Conservation (phyloP, 2,888 invertebrate genomes). For the Drosophila niveifrons region DNA sequence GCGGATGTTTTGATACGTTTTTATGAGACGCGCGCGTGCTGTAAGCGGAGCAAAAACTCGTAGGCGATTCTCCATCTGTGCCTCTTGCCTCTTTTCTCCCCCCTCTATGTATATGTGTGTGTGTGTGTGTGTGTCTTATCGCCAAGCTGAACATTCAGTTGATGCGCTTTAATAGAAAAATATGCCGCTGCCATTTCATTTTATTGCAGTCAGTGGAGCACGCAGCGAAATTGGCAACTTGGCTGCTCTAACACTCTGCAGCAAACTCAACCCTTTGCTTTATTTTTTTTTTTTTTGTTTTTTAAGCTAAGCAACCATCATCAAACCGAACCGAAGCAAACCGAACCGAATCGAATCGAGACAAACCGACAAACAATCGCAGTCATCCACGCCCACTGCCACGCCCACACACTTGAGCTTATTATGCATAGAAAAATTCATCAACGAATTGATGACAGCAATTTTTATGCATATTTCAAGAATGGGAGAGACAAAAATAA, state of each 20-base stretch:
- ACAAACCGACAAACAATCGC: constrained; percentile 16
- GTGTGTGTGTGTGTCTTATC: constrained; percentile 44
- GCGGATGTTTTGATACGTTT: constrained; percentile 81
- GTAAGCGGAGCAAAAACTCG: constrained; percentile 67
- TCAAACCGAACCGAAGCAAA: no score
- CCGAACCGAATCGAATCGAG: no score
- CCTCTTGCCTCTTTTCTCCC: background rate
- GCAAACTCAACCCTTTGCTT: constrained; percentile 30
- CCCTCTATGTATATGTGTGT: background rate
- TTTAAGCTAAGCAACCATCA: no score
- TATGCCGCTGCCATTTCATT: constrained; percentile 60
- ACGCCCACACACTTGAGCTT: constrained; percentile 2
- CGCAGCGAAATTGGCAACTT: constrained; percentile 23
- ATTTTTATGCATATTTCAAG: constrained; percentile 22
- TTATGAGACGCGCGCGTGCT: constrained; percentile 81
- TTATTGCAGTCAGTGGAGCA: constrained; percentile 60
- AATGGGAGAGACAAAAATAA: background rate
- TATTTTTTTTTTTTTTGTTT: no score
- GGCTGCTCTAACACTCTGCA: background rate
- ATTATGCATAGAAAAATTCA: constrained; percentile 36
- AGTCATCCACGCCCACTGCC: background rate
- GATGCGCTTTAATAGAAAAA: constrained; percentile 75
- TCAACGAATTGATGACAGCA: constrained; percentile 32
- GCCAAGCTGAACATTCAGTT: constrained; percentile 47
- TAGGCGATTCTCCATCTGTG: constrained; percentile 50